Evolutionary conservation across 2,113 vertebrate species (phyloP).

Genomic region (Scatophagus argus): DNA sequence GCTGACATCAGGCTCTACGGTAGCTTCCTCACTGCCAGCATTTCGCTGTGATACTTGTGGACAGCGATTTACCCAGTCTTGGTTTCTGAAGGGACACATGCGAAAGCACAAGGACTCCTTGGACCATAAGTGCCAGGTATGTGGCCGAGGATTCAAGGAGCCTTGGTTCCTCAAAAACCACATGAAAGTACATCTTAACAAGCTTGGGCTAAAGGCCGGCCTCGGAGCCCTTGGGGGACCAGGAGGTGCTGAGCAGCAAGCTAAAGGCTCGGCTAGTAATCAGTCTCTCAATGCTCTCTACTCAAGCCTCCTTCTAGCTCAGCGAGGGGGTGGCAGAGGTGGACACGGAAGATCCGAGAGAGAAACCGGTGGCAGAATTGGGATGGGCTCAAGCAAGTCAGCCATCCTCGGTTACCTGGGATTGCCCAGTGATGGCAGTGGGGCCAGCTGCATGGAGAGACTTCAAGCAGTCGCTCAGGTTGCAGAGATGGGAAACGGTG

Average conservation of each 20-base stretch:
- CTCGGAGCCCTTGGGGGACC: conserved; percentile 66
- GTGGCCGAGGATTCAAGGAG: conserved; percentile 94
- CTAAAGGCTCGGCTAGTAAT: conserved; percentile 72
- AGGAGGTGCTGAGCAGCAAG: conserved; percentile 62
- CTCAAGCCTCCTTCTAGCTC: conserved; percentile 88
- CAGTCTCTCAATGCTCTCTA: conserved; percentile 89
- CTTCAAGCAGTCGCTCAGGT: conserved; percentile 89
- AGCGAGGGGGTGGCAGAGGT: conserved; percentile 74
- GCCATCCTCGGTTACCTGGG: conserved; percentile 88
- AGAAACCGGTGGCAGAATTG: conserved; percentile 50
- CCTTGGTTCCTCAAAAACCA: conserved; percentile 97
- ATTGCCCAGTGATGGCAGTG: conserved; percentile 84
- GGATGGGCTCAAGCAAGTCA: conserved; percentile 80
- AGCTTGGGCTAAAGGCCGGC: conserved; percentile 86
- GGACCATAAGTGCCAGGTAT: conserved; percentile 94
- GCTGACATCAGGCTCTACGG: conserved; percentile 50
- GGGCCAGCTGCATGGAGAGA: conserved; percentile 89
- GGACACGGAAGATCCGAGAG: conserved; percentile 66
- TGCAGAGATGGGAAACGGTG: conserved; percentile 83
- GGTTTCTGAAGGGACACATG: conserved; percentile 97
- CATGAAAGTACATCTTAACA: conserved; percentile 96
- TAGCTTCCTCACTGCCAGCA: conserved; percentile 79
- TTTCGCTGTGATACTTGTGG: conserved; percentile 93
- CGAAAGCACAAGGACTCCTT: conserved; percentile 95
- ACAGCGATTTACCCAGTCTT: conserved; percentile 94